These are phyloP conservation scores for Erethizon dorsatum DNA, from an alignment of 2,797 vertebrate genomes.

Conservation along the genomic window DNA sequence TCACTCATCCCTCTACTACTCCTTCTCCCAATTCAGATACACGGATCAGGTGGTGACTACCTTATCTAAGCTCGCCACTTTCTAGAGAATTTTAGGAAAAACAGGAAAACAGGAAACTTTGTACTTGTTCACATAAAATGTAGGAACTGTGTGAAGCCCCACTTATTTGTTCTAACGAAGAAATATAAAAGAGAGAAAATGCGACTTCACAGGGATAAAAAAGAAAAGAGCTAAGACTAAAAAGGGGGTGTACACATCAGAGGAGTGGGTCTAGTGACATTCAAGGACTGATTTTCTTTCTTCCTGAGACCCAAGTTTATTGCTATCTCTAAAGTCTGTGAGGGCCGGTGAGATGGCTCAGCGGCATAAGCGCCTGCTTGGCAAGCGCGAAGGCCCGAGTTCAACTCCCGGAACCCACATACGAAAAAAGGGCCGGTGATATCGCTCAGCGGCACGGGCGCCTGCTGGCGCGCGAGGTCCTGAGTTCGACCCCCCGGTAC, in stretches of 20 bases:
- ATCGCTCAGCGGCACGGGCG: no score
- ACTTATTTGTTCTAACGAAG: neutral
- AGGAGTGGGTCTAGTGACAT: neutral
- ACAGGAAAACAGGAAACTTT: neutral
- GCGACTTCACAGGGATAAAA: neutral
- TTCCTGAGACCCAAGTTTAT: neutral
- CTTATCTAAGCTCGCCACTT: neutral
- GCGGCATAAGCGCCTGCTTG: no score
- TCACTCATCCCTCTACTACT: neutral
- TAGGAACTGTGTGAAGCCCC: neutral
- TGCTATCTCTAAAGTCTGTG: neutral
- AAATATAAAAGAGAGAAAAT: neutral
- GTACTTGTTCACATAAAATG: neutral
- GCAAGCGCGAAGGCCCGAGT: no score
- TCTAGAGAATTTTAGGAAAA: neutral
- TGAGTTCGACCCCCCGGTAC: no score
- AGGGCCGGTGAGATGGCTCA: neutral
- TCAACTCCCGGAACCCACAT: no score
- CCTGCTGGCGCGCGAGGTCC: no score
- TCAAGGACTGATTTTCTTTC: neutral
- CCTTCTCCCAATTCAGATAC: neutral
- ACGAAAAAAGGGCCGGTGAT: no score
- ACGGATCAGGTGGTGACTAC: neutral
- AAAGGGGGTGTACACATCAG: neutral
- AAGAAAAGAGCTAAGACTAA: neutral